Percentiles rank a stretch among this genome's conserved stretches.
Evolutionary conservation across 2,888 invertebrate species (phyloP).

Genomic region (Lasioglossum malachurum): DNA sequence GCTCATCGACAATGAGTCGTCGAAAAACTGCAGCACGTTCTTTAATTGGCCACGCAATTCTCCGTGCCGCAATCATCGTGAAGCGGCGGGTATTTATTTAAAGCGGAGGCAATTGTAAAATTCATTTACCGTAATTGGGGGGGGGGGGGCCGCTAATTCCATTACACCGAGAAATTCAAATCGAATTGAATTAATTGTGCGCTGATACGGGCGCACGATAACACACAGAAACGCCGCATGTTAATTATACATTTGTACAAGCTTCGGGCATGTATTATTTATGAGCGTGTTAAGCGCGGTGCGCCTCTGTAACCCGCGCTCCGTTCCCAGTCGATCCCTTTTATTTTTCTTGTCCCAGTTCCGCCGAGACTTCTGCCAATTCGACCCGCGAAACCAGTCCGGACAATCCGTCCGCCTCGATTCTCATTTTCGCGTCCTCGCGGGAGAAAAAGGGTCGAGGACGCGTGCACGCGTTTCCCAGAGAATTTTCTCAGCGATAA

Average conservation of each 20-base stretch:
- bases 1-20: too few relatives aligned
- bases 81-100: background rate
- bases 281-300: background rate
- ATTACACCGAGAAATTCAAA: slow-evolving; percentile 9
- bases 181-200: slow-evolving; percentile 14
- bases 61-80: background rate
- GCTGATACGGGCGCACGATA: slow-evolving; percentile 9
- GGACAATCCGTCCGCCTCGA: background rate
- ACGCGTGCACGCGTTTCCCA: background rate
- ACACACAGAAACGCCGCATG: slow-evolving; percentile 8
- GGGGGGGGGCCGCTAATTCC: slow-evolving; percentile 13
- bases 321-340: background rate
- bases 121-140: slow-evolving; percentile 16
- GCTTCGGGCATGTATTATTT: slow-evolving; percentile 10
- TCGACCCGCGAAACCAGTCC: background rate
- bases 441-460: background rate
- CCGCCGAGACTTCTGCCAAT: background rate
- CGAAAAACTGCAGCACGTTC: background rate
- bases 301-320: background rate
- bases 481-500: background rate
- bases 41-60: background rate
- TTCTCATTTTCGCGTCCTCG: background rate
- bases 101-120: slow-evolving; percentile 14
- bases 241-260: slow-evolving; percentile 16
- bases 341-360: slow-evolving; percentile 3